phyloP scores from a whole-genome alignment of 2,888 invertebrate species.

The Hypsopygia costalis region DNA sequence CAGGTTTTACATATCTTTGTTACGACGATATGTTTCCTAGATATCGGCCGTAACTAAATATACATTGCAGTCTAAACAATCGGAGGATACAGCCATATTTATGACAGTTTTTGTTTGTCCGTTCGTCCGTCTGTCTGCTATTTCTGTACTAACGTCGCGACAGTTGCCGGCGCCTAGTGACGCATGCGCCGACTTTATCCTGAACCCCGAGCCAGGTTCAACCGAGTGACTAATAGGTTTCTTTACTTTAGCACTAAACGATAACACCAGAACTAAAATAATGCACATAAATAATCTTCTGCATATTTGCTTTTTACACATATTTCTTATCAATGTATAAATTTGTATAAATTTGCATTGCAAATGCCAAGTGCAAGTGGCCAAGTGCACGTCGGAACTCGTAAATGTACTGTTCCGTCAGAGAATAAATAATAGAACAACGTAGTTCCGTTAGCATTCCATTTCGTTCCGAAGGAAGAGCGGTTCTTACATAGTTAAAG shows the following conservation, averaged over 20 bases:
- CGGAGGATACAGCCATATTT: background rate
- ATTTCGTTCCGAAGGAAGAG: background rate
- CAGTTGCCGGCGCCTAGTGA: conserved; percentile 49
- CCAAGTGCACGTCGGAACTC: background rate
- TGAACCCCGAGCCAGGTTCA: conserved; percentile 38
- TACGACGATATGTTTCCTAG: too few species aligned
- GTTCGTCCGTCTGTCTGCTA: conserved; percentile 30
- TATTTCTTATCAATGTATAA: conserved; percentile 2
- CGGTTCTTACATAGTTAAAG: background rate
- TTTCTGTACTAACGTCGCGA: conserved; percentile 39
- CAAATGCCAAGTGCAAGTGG: background rate
- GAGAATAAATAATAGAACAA: background rate
- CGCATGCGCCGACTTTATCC: conserved; percentile 54
- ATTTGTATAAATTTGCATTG: background rate
- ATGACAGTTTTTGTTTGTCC: conserved; percentile 16
- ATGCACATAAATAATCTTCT: background rate
- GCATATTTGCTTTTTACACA: background rate
- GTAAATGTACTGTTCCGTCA: background rate
- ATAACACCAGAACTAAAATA: background rate
- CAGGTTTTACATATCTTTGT: too few species aligned
- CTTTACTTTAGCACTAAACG: conserved; percentile 16
- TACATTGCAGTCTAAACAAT: too few species aligned
- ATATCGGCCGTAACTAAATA: too few species aligned
- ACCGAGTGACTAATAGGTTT: conserved; percentile 56
- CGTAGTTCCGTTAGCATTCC: background rate